These are phyloP conservation scores for Spea multiplicata DNA, from an alignment of 2,113 vertebrate genomes.

Conservation along the genomic window DNA sequence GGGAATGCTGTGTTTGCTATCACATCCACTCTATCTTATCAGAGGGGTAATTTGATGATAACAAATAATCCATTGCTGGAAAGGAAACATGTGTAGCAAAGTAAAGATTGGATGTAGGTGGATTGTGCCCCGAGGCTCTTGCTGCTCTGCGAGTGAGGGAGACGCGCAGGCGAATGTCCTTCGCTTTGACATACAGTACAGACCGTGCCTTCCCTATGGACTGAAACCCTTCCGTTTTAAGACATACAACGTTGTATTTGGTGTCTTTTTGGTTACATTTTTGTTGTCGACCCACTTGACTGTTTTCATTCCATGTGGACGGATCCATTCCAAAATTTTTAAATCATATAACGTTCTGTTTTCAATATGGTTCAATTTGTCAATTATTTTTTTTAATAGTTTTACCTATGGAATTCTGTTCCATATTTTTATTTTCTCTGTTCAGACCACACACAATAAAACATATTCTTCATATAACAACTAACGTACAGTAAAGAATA, in stretches of 20 bases:
- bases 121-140: constrained; percentile 80
- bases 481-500: too few species aligned
- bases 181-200: constrained; percentile 74
- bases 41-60: constrained; percentile 78
- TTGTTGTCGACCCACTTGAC: background rate
- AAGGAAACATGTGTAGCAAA: constrained; percentile 89
- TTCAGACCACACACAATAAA: too few species aligned
- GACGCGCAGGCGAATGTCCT: constrained; percentile 62
- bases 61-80: constrained; percentile 85
- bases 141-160: constrained; percentile 50
- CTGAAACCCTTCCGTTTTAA: background rate
- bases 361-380: too few species aligned
- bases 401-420: too few species aligned
- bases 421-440: too few species aligned
- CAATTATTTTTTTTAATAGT: too few species aligned
- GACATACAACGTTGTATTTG: background rate
- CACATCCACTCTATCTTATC: constrained; percentile 76
- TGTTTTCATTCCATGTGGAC: too few species aligned
- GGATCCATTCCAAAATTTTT: too few species aligned
- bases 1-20: constrained; percentile 56
- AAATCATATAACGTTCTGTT: too few species aligned
- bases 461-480: too few species aligned
- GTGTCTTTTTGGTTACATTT: background rate
- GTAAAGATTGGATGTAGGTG: constrained; percentile 73
- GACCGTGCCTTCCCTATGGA: constrained; percentile 47